These are phyloP conservation scores for Takifugu flavidus DNA, from an alignment of 2,113 vertebrate genomes.

Conservation along the genomic window DNA sequence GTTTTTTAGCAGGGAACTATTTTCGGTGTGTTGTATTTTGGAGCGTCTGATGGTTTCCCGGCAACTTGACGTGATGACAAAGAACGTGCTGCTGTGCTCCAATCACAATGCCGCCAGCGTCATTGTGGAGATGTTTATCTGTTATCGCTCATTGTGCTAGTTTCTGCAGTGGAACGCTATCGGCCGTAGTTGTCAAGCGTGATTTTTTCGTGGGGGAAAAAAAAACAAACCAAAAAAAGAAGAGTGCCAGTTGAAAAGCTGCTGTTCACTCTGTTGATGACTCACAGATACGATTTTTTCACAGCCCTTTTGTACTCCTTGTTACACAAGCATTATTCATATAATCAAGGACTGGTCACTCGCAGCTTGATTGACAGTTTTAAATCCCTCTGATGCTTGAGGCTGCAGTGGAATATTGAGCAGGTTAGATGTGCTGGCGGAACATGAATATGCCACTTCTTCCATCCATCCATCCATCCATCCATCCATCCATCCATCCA, in stretches of 20 bases:
- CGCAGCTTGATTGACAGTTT: slow-evolving; percentile 44
- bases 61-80: neutral
- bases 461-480: neutral
- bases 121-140: neutral
- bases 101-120: neutral
- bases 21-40: neutral
- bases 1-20: neutral
- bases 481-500: neutral
- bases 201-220: no score
- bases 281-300: no score
- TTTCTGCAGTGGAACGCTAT: no score
- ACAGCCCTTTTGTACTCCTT: no score
- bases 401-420: slow-evolving; percentile 38
- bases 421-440: neutral
- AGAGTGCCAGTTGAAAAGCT: no score
- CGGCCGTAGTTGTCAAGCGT: no score
- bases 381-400: slow-evolving; percentile 4
- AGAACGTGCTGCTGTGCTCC: neutral
- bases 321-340: slow-evolving; percentile 11
- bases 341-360: slow-evolving; percentile 20
- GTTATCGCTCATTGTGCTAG: no score
- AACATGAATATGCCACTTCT: no score
- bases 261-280: no score
- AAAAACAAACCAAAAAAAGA: no score
- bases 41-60: neutral